A percentile compares a stretch with the other conserved stretches of the same genome.
Conservation (phyloP, 2,888 invertebrate genomes). For the Alviniconcha strummeri region DNA sequence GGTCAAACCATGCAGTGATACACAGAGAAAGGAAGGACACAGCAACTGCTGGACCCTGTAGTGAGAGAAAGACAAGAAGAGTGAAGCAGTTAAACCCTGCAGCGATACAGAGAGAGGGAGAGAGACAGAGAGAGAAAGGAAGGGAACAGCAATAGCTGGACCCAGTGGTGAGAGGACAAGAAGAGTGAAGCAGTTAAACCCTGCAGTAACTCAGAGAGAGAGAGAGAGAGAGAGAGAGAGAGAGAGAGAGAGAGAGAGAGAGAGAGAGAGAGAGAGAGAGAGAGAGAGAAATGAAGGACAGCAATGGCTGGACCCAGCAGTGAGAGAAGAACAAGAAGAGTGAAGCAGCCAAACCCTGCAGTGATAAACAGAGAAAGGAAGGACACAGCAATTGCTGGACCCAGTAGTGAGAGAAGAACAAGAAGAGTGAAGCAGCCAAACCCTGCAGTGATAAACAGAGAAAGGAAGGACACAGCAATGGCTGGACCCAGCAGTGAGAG, state of each 20-base stretch:
- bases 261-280: background rate
- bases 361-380: background rate
- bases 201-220: background rate
- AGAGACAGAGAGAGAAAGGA: background rate
- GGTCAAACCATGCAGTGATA: background rate
- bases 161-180: no score
- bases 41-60: background rate
- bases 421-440: background rate
- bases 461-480: background rate
- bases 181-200: no score
- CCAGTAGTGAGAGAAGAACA: background rate
- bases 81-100: background rate
- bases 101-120: background rate
- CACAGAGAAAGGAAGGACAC: background rate
- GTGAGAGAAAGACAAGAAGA: background rate
- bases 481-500: background rate
- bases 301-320: background rate
- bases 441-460: background rate
- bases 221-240: background rate
- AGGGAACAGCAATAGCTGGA: background rate
- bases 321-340: no score
- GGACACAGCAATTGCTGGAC: background rate
- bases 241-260: background rate
- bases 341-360: no score
- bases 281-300: background rate